Base-by-base conservation (phyloP, 2,797 vertebrate genomes). In the Lithobates sylvaticus region DNA sequence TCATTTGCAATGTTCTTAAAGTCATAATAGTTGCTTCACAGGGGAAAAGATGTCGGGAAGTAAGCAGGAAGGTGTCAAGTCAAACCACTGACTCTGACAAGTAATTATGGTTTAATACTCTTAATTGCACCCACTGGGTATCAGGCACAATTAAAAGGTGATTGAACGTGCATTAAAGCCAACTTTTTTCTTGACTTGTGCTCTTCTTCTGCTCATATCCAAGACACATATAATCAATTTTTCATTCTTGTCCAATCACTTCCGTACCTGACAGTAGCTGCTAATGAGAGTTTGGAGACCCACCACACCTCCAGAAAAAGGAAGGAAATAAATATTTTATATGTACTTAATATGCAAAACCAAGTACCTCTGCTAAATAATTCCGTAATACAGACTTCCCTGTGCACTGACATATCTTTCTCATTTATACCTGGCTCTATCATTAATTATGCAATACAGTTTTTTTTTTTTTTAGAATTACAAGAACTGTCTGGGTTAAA, bases 311-410 rank as follows among this genome's bases (percentile, higher is more conserved):
- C 13, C 47, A 32, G 29, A 86, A 91, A 92, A 89, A 78, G 89
- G 68, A 92, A 93, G 84, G 76, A 90, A 90, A 93, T 94, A 92
- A 93, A 94, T 94, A 94, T 93, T 94, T 95, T 92, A 94, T 71
- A 94, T 93, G 89, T 0, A 72, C 93, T 93, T 91, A 93, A 94
- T 94, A 94, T 94, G 93, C 92, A 94, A 88, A 86, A 32, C 0
- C 9, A 61, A 76, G 72, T 81, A 78, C 0, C 7, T 86, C 88
- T 91, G 91, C 89, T 89, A 91, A 93, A 93, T 91, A 91, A 93
- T 92, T 93, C 89, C 70, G 86, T 76, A 88, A 93, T 92, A 94
- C 21, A 93, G 93, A 95, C 93, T 91, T 82, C 88, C 23, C 88
- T 85, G 90, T 89, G 89, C 88, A 90, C 42, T 76, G 61, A 76